phyloP scores from a whole-genome alignment of 1,140 invertebrate genomes.

The Drosophila nannoptera region DNA sequence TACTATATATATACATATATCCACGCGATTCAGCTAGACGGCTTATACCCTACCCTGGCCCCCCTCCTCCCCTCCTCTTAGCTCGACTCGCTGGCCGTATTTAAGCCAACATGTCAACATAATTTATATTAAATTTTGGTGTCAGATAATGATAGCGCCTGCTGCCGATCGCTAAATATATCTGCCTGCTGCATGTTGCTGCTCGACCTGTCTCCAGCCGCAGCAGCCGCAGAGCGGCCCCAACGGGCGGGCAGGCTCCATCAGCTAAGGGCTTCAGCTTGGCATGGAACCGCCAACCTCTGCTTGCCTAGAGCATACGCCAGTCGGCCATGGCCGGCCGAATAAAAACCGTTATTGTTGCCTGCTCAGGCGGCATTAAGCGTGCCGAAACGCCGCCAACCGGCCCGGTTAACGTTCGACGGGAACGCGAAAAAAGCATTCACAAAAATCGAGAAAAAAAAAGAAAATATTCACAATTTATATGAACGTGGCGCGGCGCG shows the following conservation, averaged over 20 bases:
- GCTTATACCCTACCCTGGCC: background rate
- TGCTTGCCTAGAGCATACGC: conserved; percentile 13
- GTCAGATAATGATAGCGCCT: conserved; percentile 78
- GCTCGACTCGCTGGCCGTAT: conserved; percentile 47
- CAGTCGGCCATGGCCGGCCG: background rate
- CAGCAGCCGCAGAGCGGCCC: conserved; percentile 25
- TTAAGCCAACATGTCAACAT: conserved; percentile 78
- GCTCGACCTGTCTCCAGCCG: conserved; percentile 17
- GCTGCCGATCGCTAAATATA: conserved; percentile 50
- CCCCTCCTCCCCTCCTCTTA: background rate
- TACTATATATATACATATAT: conserved; percentile 2
- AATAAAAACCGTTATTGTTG: conserved; percentile 18
- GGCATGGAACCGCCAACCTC: background rate
- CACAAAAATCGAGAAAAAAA: too few relatives aligned
- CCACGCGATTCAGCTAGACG: conserved; percentile 57
- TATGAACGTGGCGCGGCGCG: conserved; percentile 38
- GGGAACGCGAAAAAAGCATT: conserved; percentile 34
- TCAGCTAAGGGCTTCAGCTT: background rate
- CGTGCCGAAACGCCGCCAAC: conserved; percentile 33
- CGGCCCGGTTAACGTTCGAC: conserved; percentile 31
- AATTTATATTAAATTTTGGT: conserved; percentile 79
- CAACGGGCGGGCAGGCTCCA: background rate
- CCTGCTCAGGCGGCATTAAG: conserved; percentile 33
- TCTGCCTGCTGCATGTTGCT: conserved; percentile 23
- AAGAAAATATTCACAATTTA: conserved; percentile 63